A percentile compares a stretch with the other conserved stretches of the same genome.
Evolutionary conservation across 2,113 vertebrate genomes (phyloP).

Genomic region (Nerophis ophidion): DNA sequence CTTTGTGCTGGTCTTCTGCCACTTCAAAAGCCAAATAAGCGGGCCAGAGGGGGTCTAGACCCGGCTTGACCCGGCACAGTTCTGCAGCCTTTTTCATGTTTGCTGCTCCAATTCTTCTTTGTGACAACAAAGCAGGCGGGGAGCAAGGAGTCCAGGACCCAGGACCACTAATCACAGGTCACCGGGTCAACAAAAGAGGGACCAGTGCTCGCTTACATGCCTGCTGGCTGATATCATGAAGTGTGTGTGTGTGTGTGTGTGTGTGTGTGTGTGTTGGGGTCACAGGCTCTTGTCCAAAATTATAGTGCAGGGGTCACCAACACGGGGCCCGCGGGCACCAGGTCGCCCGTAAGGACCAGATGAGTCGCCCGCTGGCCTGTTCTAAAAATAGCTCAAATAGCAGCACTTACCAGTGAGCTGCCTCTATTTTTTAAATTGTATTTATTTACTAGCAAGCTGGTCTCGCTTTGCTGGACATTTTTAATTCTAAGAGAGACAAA

Average conservation of each 20-base stretch:
- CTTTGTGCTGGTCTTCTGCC: slow-evolving; percentile 55
- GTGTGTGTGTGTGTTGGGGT: no score
- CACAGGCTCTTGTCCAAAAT: background rate
- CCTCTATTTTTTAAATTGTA: no score
- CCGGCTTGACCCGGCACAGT: slow-evolving; percentile 47
- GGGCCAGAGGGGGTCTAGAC: slow-evolving; percentile 35
- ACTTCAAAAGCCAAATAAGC: slow-evolving; percentile 59
- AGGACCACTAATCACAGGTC: slow-evolving; percentile 56
- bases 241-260: no score
- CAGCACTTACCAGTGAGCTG: no score
- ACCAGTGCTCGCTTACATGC: slow-evolving; percentile 17
- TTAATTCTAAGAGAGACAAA: no score
- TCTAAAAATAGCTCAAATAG: no score
- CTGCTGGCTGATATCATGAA: slow-evolving; percentile 32
- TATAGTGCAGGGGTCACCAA: no score
- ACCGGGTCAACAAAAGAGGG: slow-evolving; percentile 42
- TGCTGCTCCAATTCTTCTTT: slow-evolving; percentile 41
- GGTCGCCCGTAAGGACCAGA: no score
- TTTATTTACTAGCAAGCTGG: no score
- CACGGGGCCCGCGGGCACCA: no score
- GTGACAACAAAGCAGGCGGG: slow-evolving; percentile 41
- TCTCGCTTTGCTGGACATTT: no score
- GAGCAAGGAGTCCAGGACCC: slow-evolving; percentile 11
- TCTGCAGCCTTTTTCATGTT: slow-evolving; percentile 54
- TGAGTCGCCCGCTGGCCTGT: no score